phyloP scores from a whole-genome alignment of 2,113 vertebrate species.

The Oenanthe melanoleuca region DNA sequence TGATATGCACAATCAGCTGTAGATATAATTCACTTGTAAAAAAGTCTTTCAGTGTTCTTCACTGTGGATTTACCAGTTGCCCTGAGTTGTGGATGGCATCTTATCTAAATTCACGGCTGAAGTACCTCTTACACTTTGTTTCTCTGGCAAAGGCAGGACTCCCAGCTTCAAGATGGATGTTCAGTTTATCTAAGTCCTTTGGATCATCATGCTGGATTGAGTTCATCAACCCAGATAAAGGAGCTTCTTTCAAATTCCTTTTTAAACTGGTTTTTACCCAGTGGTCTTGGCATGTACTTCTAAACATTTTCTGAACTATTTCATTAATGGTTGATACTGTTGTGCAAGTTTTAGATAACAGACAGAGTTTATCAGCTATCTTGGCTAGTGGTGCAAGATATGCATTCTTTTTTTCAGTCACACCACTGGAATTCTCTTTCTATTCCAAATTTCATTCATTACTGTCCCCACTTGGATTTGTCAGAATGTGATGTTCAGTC shows the following conservation, averaged over 20 bases:
- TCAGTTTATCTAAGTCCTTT: not conserved
- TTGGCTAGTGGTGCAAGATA: not conserved
- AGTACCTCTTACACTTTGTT: not conserved
- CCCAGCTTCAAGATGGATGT: not conserved
- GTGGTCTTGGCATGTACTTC: not conserved
- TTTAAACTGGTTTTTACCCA: not conserved
- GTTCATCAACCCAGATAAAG: not conserved
- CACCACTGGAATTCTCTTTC: not conserved
- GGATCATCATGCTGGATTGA: not conserved
- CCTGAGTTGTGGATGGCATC: not conserved
- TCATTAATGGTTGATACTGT: not conserved
- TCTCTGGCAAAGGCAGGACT: not conserved
- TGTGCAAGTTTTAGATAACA: not conserved
- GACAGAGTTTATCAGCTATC: not conserved
- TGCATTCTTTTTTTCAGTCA: not conserved
- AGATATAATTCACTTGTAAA: not conserved
- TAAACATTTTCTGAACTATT: not conserved
- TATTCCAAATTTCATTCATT: slow-evolving; percentile 21
- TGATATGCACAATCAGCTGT: not conserved
- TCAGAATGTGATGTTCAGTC: not conserved
- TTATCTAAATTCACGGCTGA: not conserved
- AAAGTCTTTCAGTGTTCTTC: not conserved
- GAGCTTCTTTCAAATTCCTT: not conserved
- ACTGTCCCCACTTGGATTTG: not conserved
- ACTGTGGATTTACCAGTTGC: not conserved